These are phyloP conservation scores for Troides helena DNA, from an alignment of 2,888 invertebrate genomes.

Conservation along the genomic window DNA sequence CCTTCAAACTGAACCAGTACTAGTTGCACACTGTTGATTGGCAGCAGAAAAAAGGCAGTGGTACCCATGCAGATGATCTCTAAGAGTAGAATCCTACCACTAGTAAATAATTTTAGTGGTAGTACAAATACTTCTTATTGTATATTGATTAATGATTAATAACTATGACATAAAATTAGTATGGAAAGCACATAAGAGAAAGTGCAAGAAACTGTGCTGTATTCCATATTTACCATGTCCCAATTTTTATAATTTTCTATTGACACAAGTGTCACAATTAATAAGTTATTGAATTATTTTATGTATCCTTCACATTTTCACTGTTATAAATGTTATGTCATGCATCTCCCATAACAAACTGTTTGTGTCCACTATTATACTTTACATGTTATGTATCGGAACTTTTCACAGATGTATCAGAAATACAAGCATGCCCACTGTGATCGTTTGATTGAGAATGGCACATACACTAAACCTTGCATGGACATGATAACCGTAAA, in stretches of 20 bases:
- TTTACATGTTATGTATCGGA: constrained; percentile 2
- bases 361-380: too few relatives aligned
- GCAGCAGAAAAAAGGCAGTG: not conserved
- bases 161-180: not conserved
- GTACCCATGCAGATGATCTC: not conserved
- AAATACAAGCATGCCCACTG: constrained; percentile 71
- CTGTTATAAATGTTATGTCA: too few relatives aligned
- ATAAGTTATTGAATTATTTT: too few relatives aligned
- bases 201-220: constrained; percentile 6
- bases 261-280: too few relatives aligned
- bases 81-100: too few relatives aligned
- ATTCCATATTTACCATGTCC: not conserved
- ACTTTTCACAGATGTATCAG: constrained; percentile 66
- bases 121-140: too few relatives aligned
- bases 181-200: constrained; percentile 22
- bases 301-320: too few relatives aligned
- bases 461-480: constrained; percentile 60
- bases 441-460: constrained; percentile 59
- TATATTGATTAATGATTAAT: not conserved
- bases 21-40: not conserved
- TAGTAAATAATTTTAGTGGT: too few relatives aligned
- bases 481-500: constrained; percentile 66
- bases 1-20: not conserved
- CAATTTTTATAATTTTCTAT: not conserved
- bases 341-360: too few relatives aligned